Evolutionary conservation across 2,888 invertebrate species (phyloP), one percentile per base, ranked within the genome.

Genomic region (Stegophylla sp.): DNA sequence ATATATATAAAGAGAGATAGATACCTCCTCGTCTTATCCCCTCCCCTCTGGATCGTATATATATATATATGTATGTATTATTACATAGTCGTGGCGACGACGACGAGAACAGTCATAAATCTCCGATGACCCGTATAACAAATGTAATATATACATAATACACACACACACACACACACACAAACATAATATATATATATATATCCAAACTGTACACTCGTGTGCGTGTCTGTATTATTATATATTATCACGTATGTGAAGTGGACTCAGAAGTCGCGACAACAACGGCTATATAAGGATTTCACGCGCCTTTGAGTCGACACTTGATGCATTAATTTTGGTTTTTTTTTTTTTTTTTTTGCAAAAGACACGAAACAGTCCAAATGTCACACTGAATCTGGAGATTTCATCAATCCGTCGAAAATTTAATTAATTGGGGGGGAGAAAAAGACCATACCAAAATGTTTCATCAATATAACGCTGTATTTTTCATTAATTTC

Each of bases 41-140:
- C 5, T 61, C 26, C 9, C n/a, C n/a, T 23, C 13, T 13, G 2
- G 17, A 56, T 13, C 15, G 61, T 12, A 61, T 61, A 28, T 28
- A 28, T 28, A n/a, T n/a, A n/a, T n/a, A n/a, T n/a, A n/a, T n/a
- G n/a, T n/a, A n/a, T n/a, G n/a, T n/a, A n/a, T n/a, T n/a, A n/a
- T n/a, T 61, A 61, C 1, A 64, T 20, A 9, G 41, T 20, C 13
- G 10, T n/a, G n/a, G 10, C 9, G 64, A 64, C n/a, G 12, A 64
- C 41, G 64, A 10, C n/a, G 23, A 26, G 61, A 17, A 13, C 15
- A 20, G 61, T 74, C 73, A 74, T 74, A 74, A 74, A 74, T 74
- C 73, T 74, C 43, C 72, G 23, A 72, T 12, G 48, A 71, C 43
- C 72, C 48, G 67, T 51, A 67, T 23, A 43, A n/a, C 15, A 34